Base-by-base conservation (phyloP, 2,113 vertebrate genomes). In the Tautogolabrus adspersus region DNA sequence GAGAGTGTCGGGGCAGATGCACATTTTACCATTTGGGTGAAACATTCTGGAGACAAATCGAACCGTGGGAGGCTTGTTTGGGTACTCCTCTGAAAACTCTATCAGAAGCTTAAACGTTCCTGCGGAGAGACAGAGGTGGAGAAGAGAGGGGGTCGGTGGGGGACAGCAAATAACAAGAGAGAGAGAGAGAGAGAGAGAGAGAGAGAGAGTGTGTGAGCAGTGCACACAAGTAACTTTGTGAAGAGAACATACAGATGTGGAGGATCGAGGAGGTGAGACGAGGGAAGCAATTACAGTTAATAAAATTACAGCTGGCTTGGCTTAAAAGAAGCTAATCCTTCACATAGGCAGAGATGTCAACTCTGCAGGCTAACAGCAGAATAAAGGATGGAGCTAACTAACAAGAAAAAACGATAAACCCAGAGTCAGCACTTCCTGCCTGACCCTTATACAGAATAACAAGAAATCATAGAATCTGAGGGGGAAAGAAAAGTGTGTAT, bases 71-170 rank as follows among this genome's bases (percentile, higher is more conserved):
- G 98, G 98, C 86, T 99, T 99, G 94, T 99, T 99, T 82, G 98
- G 98, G 91, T 99, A 99, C 92, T 99, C 98, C 96, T 99, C 98
- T 12, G 98, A 98, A 96, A 99, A 99, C 93, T 99, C 98, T 96
- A 99, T 99, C 92, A 98, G 95, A 93, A 99, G 94, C 94, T 99
- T 99, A 96, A 99, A 99, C 55, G 98, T 99, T 95, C 98, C 98
- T 99, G 94, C 78, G 75, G 71, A 84, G 49, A 81, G 34, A 72
- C 18, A 90, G 1, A 77, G 9, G 46, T 7, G 18, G 19, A 10
- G 40, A n/a, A 34, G 11, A 21, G 6, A 46, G 34, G 13, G 49
- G 46, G 6, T 16, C 21, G 58, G 47, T 15, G 21, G 26, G 75
- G 40, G 34, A 40, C 26, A 23, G 38, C 23, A 6, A 2, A 30